phyloP scores from a whole-genome alignment of 2,797 vertebrate genomes.

The Sebastes hubbsi region DNA sequence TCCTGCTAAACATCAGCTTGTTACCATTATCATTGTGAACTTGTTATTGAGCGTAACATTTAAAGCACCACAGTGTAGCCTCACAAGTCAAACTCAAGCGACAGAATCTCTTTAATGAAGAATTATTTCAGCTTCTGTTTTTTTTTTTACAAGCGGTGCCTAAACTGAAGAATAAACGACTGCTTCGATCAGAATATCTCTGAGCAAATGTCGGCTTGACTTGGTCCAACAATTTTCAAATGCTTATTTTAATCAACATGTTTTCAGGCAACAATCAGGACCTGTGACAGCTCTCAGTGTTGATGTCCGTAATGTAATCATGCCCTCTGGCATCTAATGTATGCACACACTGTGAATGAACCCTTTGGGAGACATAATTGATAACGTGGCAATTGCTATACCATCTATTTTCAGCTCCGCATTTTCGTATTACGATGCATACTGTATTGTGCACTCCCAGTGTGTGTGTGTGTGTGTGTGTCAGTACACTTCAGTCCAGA shows the following conservation, averaged over 20 bases:
- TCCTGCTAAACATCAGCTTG: background rate
- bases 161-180: background rate
- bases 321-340: background rate
- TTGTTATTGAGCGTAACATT: no score
- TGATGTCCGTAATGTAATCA: background rate
- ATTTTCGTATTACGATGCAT: background rate
- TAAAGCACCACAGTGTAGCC: no score
- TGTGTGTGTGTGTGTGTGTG: background rate
- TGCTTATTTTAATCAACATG: background rate
- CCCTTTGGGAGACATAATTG: background rate
- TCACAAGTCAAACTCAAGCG: no score
- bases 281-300: background rate
- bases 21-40: background rate
- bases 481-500: slow-evolving; percentile 11
- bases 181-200: background rate
- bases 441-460: background rate
- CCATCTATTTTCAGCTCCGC: background rate
- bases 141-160: background rate
- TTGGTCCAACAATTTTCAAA: background rate
- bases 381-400: background rate
- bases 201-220: background rate
- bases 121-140: background rate
- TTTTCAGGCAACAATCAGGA: background rate
- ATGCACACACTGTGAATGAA: background rate
- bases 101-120: background rate